Base-by-base conservation (phyloP, 2,888 invertebrate species). In the Melanchra persicariae region DNA sequence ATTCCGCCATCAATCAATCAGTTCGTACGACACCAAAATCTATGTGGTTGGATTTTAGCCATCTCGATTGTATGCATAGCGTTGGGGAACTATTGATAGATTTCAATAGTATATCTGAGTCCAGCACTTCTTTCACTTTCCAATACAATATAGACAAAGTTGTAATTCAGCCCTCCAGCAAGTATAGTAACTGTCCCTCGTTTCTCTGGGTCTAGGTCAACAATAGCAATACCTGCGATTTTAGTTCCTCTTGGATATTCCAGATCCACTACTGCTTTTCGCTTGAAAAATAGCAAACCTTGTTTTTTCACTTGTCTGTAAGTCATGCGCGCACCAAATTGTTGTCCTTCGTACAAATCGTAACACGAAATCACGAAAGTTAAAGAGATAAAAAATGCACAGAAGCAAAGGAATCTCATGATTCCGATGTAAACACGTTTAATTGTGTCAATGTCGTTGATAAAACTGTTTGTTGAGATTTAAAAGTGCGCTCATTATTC, bases 261-360 rank as follows among this genome's bases (percentile, higher is more conserved):
- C 34, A 91, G 87, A 1, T 70, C 51, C 12, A 89, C 68, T 5
- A 72, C 79, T 69, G 82, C 83, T n/a, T 86, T 74, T 47, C 91
- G 77, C 74, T 81, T 88, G 52, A 90, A 88, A 75, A 91, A 91
- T 17, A 90, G 45, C 5, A 91, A 64, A 6, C 91, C 91, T 19
- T 89, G 88, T 68, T 90, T 91, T 66, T 91, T 91, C 52, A 91
- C 89, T 83, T 91, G 87, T 12, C 22, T 77, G 37, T 90, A 91
- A 0, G 91, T 87, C 91, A 91, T 91, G 17, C 91, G 86, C 2
- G 87, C 84, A 24, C 89, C 88, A 70, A 90, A 91, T 57, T 89
- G 87, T 19, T 85, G 45, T 7, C 91, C 91, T 61, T 79, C 58
- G 37, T 73, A 84, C 2, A 86, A 69, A 76, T 87, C 88, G 63